A percentile compares a stretch with the other conserved stretches of the same genome.
Conservation (phyloP, 2,113 vertebrate species). For the Sminthopsis crassicaudata region DNA sequence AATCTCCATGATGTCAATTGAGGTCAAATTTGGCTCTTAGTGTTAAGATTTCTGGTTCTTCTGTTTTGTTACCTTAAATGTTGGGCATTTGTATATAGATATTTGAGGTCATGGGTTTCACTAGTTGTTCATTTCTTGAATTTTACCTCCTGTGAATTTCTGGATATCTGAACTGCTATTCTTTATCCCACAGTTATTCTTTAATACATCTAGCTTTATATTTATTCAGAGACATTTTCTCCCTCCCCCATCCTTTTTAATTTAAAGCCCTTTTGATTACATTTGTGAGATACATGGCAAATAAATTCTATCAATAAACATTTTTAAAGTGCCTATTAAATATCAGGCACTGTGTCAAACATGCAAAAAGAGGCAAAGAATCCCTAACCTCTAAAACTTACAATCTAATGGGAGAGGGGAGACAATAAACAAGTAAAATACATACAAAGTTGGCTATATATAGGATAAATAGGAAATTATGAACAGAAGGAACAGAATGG, state of each 20-base stretch:
- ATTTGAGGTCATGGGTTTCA: neutral
- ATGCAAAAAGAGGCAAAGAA: slow-evolving; percentile 15
- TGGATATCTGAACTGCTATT: neutral
- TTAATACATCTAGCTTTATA: neutral
- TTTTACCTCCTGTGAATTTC: neutral
- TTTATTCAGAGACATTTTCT: neutral
- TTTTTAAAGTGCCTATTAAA: neutral
- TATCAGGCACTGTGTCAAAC: neutral
- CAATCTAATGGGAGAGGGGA: neutral
- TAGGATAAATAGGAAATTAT: neutral
- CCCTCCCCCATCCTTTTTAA: neutral
- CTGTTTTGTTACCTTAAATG: neutral
- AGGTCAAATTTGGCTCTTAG: neutral
- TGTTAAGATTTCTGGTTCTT: neutral
- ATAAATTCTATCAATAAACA: neutral
- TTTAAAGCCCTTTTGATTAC: slow-evolving; percentile 20
- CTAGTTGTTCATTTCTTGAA: neutral
- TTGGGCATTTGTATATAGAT: neutral
- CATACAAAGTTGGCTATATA: neutral
- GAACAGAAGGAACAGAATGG: neutral
- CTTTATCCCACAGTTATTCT: neutral
- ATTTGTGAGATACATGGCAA: neutral
- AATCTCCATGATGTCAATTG: neutral
- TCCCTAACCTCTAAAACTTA: slow-evolving; percentile 27
- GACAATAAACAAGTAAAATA: slow-evolving; percentile 21